Percentiles rank a stretch among this genome's conserved stretches.
phyloP scores from a whole-genome alignment of 2,113 vertebrate species.

The Trogon surrucura region DNA sequence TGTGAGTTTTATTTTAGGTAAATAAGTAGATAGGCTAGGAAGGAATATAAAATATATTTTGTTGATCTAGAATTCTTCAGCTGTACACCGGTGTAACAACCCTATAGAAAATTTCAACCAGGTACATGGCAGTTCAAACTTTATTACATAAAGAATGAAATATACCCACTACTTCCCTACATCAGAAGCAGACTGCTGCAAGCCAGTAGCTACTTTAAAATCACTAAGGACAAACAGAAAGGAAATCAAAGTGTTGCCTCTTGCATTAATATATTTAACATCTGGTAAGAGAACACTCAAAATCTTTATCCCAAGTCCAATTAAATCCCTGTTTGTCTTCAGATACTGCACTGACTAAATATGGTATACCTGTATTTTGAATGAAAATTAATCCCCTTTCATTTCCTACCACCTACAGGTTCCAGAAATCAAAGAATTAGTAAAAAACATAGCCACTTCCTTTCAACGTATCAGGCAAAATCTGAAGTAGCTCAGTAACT shows the following conservation, averaged over 20 bases:
- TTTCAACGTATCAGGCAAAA: neutral
- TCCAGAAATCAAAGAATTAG: neutral
- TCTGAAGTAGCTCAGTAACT: neutral
- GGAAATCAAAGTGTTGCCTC: neutral
- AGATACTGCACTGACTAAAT: neutral
- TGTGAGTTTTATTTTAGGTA: neutral
- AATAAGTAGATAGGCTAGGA: neutral
- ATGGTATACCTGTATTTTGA: neutral
- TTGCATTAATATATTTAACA: neutral
- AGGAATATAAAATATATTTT: neutral
- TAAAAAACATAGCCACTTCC: neutral
- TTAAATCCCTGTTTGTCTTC: neutral
- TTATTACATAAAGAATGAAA: neutral
- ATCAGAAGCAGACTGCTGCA: neutral
- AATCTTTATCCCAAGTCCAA: neutral
- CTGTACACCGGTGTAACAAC: neutral
- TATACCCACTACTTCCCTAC: neutral
- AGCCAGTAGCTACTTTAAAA: neutral
- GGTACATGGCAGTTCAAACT: neutral
- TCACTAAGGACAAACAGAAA: neutral
- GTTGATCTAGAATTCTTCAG: neutral
- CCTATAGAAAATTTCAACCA: neutral
- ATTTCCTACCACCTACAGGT: neutral
- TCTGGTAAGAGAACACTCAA: neutral
- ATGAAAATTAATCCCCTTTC: neutral